Evolutionary conservation across 1,140 invertebrate species (phyloP).

Genomic region (Saccostrea echinata): DNA sequence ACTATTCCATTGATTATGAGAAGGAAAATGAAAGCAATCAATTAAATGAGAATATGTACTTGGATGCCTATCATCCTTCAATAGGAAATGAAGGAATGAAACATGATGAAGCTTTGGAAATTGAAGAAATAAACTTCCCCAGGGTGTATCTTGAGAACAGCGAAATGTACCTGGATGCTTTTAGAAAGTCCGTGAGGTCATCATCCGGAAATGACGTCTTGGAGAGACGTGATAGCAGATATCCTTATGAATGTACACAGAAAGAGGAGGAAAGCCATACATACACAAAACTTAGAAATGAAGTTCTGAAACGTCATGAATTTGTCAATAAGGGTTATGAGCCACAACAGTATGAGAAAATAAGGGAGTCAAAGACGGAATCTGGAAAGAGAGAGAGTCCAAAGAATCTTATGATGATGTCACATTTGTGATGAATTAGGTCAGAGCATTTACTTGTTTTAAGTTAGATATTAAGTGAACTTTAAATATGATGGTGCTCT

Average conservation of each 20-base stretch:
- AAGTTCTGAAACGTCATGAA: background rate
- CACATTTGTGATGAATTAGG: background rate
- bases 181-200: background rate
- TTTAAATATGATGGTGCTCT: too few relatives aligned
- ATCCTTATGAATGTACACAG: background rate
- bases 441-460: background rate
- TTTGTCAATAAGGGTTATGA: background rate
- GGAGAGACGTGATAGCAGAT: background rate
- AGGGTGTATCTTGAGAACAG: background rate
- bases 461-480: too few relatives aligned
- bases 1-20: background rate
- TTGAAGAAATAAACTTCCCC: background rate
- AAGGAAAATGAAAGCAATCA: background rate
- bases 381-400: background rate
- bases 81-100: background rate
- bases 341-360: background rate
- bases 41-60: background rate
- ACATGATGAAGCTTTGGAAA: background rate
- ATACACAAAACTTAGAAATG: background rate
- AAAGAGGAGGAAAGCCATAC: background rate
- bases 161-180: background rate
- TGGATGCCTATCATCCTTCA: background rate
- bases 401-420: constrained; percentile 23
- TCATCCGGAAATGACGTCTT: constrained; percentile 8
- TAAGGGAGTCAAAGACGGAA: background rate